These are phyloP conservation scores for Leucophora obtusa DNA, from an alignment of 2,888 invertebrate species.

Conservation along the genomic window DNA sequence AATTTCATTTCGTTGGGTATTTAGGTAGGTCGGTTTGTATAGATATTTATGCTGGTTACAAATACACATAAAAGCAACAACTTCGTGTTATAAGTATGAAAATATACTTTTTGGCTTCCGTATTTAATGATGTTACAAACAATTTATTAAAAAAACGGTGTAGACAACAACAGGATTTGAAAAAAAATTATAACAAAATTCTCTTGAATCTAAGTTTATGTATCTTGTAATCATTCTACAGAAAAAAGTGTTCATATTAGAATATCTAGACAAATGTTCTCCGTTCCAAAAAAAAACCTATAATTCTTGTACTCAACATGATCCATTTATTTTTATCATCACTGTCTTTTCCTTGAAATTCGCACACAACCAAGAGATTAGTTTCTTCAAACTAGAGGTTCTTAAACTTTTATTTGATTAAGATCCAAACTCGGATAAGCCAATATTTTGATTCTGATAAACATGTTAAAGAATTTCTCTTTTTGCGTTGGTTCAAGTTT, in stretches of 20 bases:
- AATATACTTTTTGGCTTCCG: constrained; percentile 37
- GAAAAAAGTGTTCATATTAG: background rate
- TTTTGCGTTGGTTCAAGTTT: too few relatives aligned
- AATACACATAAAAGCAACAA: background rate
- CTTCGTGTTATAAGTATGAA: constrained; percentile 13
- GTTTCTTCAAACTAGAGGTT: too few relatives aligned
- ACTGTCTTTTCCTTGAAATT: too few relatives aligned
- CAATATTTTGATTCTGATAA: too few relatives aligned
- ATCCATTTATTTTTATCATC: too few relatives aligned
- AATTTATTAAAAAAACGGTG: constrained; percentile 13
- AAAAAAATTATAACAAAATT: background rate
- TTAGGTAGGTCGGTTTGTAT: constrained; percentile 50
- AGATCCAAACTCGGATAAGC: too few relatives aligned
- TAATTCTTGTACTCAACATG: too few relatives aligned
- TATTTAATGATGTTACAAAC: constrained; percentile 15
- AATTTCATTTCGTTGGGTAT: constrained; percentile 21
- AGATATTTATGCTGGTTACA: background rate
- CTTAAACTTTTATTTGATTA: too few relatives aligned
- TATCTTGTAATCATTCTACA: background rate
- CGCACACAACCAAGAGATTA: too few relatives aligned
- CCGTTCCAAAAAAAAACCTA: too few relatives aligned
- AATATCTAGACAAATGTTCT: too few relatives aligned
- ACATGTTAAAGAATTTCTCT: too few relatives aligned
- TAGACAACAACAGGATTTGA: background rate
- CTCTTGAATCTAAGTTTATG: background rate